These are phyloP conservation scores for Nymphicus hollandicus DNA, from an alignment of 2,113 vertebrate genomes.

Conservation along the genomic window DNA sequence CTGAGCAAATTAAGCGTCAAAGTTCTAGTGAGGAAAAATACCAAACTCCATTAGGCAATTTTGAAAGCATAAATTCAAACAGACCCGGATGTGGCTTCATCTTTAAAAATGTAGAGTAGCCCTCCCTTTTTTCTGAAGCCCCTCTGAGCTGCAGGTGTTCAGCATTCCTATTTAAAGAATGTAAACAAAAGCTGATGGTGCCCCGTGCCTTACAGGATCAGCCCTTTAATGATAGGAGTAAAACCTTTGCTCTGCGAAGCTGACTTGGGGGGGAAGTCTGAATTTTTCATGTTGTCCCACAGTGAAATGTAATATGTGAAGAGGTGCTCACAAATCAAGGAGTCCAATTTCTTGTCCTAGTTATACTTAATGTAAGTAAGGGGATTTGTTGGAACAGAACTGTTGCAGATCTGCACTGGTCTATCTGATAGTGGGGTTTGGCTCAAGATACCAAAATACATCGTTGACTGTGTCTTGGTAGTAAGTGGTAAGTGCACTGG, in stretches of 20 bases:
- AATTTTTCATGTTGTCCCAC: background rate
- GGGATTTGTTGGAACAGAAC: background rate
- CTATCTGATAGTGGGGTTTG: background rate
- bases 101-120: background rate
- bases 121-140: background rate
- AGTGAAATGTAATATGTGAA: background rate
- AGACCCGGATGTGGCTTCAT: background rate
- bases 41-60: background rate
- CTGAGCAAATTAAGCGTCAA: background rate
- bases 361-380: background rate
- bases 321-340: background rate
- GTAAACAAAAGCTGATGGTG: background rate
- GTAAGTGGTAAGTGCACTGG: background rate
- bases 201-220: background rate
- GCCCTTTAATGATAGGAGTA: background rate
- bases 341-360: background rate
- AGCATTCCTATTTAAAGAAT: background rate
- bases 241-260: background rate
- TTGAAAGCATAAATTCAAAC: background rate
- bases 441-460: background rate
- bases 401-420: background rate
- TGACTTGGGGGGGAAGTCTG: no score
- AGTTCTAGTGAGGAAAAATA: background rate
- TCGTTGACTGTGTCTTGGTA: background rate
- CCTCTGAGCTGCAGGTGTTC: background rate